Percentiles rank a stretch among this genome's conserved stretches.
Evolutionary conservation across 2,888 invertebrate genomes (phyloP).

Genomic region (Torymus aiolomorphi): DNA sequence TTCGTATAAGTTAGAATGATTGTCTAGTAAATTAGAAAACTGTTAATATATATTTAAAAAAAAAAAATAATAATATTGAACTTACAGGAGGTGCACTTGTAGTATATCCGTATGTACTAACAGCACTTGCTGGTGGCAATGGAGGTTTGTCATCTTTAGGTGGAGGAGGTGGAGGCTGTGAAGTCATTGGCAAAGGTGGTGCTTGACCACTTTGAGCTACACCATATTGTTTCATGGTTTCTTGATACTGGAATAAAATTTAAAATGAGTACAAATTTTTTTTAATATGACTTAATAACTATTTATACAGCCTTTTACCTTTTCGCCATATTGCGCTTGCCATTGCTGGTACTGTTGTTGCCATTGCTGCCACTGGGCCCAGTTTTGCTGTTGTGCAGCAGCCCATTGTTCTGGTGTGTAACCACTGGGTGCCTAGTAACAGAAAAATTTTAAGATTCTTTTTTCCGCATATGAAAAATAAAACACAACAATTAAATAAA

Average conservation of each 20-base stretch:
- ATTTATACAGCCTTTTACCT: constrained; percentile 76
- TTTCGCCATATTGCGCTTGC: constrained; percentile 86
- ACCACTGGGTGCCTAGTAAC: constrained; percentile 71
- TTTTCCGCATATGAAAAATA: not conserved
- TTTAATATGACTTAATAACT: not conserved
- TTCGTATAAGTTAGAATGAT: too few species aligned
- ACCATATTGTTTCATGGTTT: constrained; percentile 75
- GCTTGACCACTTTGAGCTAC: constrained; percentile 64
- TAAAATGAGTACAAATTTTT: not conserved
- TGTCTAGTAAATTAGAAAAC: too few species aligned
- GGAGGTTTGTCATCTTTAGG: constrained; percentile 76
- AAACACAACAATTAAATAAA: not conserved
- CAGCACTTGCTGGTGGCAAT: constrained; percentile 73
- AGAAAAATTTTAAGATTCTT: not conserved
- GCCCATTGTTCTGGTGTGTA: constrained; percentile 84
- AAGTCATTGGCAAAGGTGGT: constrained; percentile 69
- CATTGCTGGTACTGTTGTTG: constrained; percentile 86
- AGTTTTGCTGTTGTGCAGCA: constrained; percentile 83
- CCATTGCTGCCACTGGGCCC: constrained; percentile 87
- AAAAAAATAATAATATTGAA: constrained; percentile 63
- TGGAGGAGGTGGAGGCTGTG: constrained; percentile 72
- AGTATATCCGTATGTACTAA: constrained; percentile 62
- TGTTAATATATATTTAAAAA: not conserved
- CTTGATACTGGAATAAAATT: constrained; percentile 77
- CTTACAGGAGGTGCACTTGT: constrained; percentile 70